Percentiles rank a stretch among this genome's conserved stretches.
Evolutionary conservation across 2,797 vertebrate species (phyloP).

Genomic region (Karalla daura): DNA sequence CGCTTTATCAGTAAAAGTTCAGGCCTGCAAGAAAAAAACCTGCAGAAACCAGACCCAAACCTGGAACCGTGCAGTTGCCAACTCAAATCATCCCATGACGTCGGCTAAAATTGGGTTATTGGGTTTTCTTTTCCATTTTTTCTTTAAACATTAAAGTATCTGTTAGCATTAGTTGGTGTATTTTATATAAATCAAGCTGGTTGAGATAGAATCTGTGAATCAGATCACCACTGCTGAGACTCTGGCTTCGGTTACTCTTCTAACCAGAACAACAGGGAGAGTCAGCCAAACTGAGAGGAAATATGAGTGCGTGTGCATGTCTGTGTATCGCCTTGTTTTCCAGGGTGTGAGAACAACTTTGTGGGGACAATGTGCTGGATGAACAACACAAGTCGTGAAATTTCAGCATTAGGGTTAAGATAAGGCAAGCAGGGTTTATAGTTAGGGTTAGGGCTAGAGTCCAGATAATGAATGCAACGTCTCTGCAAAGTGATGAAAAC

Average conservation of each 20-base stretch:
- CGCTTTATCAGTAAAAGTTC: not conserved
- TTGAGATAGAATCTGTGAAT: constrained; percentile 40
- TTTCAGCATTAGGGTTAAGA: too few relatives aligned
- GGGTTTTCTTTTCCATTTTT: constrained; percentile 1
- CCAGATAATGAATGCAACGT: too few relatives aligned
- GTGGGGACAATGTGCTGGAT: too few relatives aligned
- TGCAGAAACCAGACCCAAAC: not conserved
- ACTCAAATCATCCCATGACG: constrained; percentile 27
- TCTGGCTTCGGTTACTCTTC: constrained; percentile 38
- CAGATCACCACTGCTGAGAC: constrained; percentile 30
- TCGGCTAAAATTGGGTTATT: not conserved
- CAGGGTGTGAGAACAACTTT: too few relatives aligned
- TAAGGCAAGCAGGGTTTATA: too few relatives aligned
- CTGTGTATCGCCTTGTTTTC: too few relatives aligned
- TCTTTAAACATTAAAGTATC: constrained; percentile 2
- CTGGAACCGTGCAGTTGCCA: not conserved
- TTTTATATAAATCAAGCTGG: constrained; percentile 26
- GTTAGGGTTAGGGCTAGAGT: too few relatives aligned
- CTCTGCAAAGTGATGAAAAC: too few relatives aligned
- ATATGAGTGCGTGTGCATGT: constrained; percentile 31
- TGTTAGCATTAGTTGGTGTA: constrained; percentile 31
- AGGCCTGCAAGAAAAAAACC: constrained; percentile 16
- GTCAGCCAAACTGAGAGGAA: constrained; percentile 62
- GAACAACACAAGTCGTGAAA: too few relatives aligned
- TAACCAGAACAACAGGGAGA: constrained; percentile 20